phyloP scores from a whole-genome alignment of 2,113 vertebrate genomes.

The Melanotaenia duboulayi region DNA sequence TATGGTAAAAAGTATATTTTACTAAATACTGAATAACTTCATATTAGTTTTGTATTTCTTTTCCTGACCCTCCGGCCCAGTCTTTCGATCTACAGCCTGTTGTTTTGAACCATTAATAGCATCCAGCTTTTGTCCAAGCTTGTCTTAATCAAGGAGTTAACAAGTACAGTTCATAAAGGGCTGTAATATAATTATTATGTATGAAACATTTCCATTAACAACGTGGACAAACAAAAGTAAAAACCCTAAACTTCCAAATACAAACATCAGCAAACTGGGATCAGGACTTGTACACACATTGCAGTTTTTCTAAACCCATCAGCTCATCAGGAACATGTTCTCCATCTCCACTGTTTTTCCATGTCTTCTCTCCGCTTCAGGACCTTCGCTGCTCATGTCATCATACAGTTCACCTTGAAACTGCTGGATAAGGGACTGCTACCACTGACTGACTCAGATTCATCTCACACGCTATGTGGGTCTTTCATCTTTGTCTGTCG shows the following conservation, averaged over 20 bases:
- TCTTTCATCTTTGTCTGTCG: slow-evolving; percentile 93
- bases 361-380: slow-evolving; percentile 71
- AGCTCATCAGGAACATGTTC: too few relatives aligned
- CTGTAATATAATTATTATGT: too few relatives aligned
- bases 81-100: slow-evolving; percentile 2
- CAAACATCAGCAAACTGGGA: too few relatives aligned
- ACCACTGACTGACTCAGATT: slow-evolving; percentile 74
- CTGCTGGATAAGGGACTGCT: slow-evolving; percentile 86
- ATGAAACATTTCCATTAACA: too few relatives aligned
- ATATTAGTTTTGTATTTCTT: neutral
- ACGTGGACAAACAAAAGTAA: too few relatives aligned
- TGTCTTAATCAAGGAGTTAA: neutral
- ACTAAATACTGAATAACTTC: neutral
- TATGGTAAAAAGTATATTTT: neutral
- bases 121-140: too few relatives aligned
- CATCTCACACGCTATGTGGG: slow-evolving; percentile 83
- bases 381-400: slow-evolving; percentile 84
- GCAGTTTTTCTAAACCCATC: too few relatives aligned
- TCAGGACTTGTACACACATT: too few relatives aligned
- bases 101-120: slow-evolving; percentile 15
- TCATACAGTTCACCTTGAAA: slow-evolving; percentile 89
- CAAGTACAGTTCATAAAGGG: neutral
- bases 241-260: too few relatives aligned
- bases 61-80: neutral
- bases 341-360: neutral